Percentiles rank a stretch among this genome's conserved stretches.
These are phyloP conservation scores for Drosophila gaucha DNA, from an alignment of 2,888 invertebrate species.

Conservation along the genomic window DNA sequence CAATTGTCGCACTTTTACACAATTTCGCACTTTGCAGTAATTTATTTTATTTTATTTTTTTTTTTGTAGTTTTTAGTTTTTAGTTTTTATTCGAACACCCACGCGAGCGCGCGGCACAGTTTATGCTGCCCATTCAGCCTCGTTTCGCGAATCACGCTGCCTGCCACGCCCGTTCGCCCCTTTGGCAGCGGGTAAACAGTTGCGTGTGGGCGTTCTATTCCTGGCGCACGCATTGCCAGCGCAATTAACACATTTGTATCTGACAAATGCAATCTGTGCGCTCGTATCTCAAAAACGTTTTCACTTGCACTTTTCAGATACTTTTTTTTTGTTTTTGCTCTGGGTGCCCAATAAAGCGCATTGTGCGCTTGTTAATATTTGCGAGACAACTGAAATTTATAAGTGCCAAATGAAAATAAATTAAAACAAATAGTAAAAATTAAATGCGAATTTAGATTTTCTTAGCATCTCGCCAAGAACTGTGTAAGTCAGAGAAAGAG, in stretches of 20 bases:
- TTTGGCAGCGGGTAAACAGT: constrained; percentile 44
- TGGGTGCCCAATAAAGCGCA: constrained; percentile 39
- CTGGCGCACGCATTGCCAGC: constrained; percentile 72
- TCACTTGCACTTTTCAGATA: constrained; percentile 42
- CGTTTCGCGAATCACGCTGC: neutral
- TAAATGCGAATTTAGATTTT: neutral
- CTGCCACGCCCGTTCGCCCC: neutral
- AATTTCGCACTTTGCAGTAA: constrained; percentile 67
- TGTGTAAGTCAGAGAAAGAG: neutral
- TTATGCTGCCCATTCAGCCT: constrained; percentile 35
- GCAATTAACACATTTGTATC: constrained; percentile 80
- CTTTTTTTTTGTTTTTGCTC: neutral
- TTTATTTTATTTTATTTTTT: constrained; percentile 7
- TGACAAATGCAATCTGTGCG: constrained; percentile 74
- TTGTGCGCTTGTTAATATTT: constrained; percentile 43
- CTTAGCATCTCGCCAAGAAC: neutral
- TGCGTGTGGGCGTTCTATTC: constrained; percentile 80
- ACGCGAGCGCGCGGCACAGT: constrained; percentile 71
- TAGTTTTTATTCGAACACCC: constrained; percentile 45
- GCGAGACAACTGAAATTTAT: constrained; percentile 54
- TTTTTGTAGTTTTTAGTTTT: neutral
- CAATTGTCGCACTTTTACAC: constrained; percentile 72
- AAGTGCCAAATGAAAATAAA: constrained; percentile 33
- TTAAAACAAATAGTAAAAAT: constrained; percentile 15
- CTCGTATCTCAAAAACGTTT: constrained; percentile 55